Conservation (phyloP, 2,888 invertebrate genomes). For the Endotricha flammealis region DNA sequence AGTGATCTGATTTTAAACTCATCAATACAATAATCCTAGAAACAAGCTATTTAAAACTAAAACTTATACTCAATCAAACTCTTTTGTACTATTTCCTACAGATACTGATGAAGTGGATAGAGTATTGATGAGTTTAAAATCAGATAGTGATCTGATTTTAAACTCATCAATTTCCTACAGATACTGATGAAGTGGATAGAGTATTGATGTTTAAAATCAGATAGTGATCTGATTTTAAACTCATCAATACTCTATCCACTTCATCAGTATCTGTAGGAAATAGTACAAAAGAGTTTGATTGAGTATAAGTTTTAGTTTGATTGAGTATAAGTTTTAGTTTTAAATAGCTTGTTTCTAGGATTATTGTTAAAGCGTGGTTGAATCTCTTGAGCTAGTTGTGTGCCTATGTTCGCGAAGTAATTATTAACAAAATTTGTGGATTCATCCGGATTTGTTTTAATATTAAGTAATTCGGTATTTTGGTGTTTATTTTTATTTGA, state of each 20-base stretch:
- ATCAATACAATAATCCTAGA: too few relatives aligned
- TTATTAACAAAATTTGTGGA: slow-evolving; percentile 2
- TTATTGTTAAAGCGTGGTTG: not conserved
- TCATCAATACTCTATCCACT: not conserved
- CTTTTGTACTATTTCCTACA: too few relatives aligned
- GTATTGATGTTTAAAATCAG: too few relatives aligned
- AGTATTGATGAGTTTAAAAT: too few relatives aligned
- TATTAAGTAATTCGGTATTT: not conserved
- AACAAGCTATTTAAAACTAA: too few relatives aligned
- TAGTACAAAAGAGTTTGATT: not conserved
- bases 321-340: not conserved
- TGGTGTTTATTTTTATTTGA: not conserved
- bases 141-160: too few relatives aligned
- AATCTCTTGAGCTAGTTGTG: not conserved
- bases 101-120: too few relatives aligned
- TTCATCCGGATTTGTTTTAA: not conserved
- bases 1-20: too few relatives aligned
- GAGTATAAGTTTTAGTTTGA: not conserved
- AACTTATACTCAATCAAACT: too few relatives aligned
- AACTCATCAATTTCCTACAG: too few relatives aligned
- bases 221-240: not conserved
- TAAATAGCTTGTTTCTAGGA: not conserved
- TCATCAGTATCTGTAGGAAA: not conserved
- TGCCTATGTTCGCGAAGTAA: slow-evolving; percentile 7
- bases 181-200: too few relatives aligned